Base-by-base conservation (phyloP, 2,888 invertebrate species). In the Acrocyrtus sp. region DNA sequence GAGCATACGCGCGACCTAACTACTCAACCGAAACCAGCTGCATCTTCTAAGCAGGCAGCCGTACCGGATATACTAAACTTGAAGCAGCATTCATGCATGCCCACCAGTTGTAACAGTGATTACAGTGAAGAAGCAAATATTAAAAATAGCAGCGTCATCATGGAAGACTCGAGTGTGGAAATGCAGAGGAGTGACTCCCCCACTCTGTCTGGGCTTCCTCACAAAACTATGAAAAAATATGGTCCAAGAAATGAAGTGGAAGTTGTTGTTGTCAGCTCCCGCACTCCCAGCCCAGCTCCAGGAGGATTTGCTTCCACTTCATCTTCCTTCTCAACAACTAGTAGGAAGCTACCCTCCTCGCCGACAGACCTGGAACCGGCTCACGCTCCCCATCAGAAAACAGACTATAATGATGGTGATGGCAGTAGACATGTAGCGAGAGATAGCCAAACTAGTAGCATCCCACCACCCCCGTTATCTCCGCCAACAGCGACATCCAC, bases 191-290 rank as follows among this genome's bases (percentile, higher is more conserved):
- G 73, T 45, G 58, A 74, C 74, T 74, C 74, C 63, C 74, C 74
- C 74, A 19, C 48, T 68, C 76, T 72, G 48, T 63, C 67, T 62
- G 70, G 70, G 26, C 19, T 73, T 56, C 75, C 78, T 43, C 72
- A 77, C 39, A 79, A 78, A 50, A 79, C 78, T 8, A 78, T 77
- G 69, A 79, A 77, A 69, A 79, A 77, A 4, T 78, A 78, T 63
- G 78, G 78, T 47, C 62, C 78, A 29, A 62, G 79, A 15, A 80
- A 80, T 63, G 78, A 81, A 75, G 79, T 81, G 22, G 80, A 80
- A 79, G 79, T 80, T 24, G 78, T 75, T 48, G 75, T 80, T 57
- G 75, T 81, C 29, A 76, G 78, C 72, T 79, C 79, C 27, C 74
- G 80, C 50, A 79, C 80, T 26, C 80, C 80, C 26, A 80, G 79